A percentile compares a stretch with the other conserved stretches of the same genome.
Conservation (phyloP, 2,888 invertebrate species). For the Eulithis testata region DNA sequence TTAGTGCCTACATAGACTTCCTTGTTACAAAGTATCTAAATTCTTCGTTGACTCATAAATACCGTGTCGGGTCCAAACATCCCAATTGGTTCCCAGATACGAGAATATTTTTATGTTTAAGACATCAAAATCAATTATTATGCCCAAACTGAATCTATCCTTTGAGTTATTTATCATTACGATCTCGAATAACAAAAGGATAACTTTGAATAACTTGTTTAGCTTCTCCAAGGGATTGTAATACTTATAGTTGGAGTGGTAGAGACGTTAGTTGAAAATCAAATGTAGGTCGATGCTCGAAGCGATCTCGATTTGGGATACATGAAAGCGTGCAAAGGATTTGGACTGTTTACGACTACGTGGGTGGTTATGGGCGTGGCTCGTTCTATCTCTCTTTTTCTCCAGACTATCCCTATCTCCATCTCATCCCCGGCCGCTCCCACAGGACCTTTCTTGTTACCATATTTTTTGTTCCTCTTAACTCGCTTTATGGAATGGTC, state of each 20-base stretch:
- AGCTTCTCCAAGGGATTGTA: conserved; percentile 58
- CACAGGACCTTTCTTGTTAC: conserved; percentile 83
- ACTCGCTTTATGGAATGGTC: conserved; percentile 76
- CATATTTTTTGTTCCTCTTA: conserved; percentile 80
- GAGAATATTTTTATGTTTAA: conserved; percentile 74
- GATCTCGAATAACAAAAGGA: conserved; percentile 80
- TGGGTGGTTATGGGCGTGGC: conserved; percentile 84
- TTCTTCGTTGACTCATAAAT: conserved; percentile 34
- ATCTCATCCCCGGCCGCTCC: conserved; percentile 77
- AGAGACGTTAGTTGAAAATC: conserved; percentile 58
- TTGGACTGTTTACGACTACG: conserved; percentile 84
- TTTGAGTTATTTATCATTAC: conserved; percentile 82
- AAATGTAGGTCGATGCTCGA: conserved; percentile 62
- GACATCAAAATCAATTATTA: conserved; percentile 84
- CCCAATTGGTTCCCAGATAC: conserved; percentile 55
- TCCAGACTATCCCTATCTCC: conserved; percentile 47
- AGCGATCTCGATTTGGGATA: conserved; percentile 84
- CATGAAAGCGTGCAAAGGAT: conserved; percentile 84
- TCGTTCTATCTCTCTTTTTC: conserved; percentile 59
- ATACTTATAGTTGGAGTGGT: conserved; percentile 53
- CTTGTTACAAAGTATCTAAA: conserved; percentile 13
- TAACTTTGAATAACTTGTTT: conserved; percentile 79
- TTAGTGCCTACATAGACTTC: neutral
- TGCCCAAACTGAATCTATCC: conserved; percentile 78
- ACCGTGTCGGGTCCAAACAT: conserved; percentile 36